Percentiles rank a stretch among this genome's conserved stretches.
phyloP scores from a whole-genome alignment of 1,140 invertebrate species.

The Steinernema khuongi region DNA sequence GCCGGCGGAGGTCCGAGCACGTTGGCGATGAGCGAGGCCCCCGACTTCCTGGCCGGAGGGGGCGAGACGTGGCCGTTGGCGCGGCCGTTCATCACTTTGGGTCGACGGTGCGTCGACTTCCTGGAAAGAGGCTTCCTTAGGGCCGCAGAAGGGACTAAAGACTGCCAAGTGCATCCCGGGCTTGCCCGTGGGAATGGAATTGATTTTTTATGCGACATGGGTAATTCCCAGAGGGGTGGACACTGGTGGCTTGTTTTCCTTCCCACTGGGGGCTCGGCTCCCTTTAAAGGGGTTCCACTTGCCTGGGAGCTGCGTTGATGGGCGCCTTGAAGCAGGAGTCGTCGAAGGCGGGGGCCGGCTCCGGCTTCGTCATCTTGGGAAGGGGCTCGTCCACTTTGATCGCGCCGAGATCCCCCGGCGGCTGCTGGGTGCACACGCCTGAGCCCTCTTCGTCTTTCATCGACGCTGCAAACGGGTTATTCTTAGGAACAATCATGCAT shows the following conservation, averaged over 20 bases:
- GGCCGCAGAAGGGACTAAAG: no score
- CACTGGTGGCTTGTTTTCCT: no score
- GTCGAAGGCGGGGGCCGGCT: no score
- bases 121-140: no score
- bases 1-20: background rate
- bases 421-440: slow-evolving; percentile 2
- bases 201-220: no score
- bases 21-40: background rate
- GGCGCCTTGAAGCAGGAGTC: background rate
- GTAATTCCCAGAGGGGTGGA: no score
- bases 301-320: no score
- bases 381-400: background rate
- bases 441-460: slow-evolving; percentile 13
- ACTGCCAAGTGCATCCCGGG: no score
- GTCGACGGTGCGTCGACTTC: background rate
- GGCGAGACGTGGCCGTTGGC: slow-evolving; percentile 4
- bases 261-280: no score
- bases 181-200: no score
- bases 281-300: no score
- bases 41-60: background rate
- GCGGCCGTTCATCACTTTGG: background rate
- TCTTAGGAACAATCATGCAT: background rate
- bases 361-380: no score
- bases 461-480: background rate
- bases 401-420: background rate